Evolutionary conservation across 2,113 vertebrate species (phyloP).

Genomic region (Pachycephala philippinensis): DNA sequence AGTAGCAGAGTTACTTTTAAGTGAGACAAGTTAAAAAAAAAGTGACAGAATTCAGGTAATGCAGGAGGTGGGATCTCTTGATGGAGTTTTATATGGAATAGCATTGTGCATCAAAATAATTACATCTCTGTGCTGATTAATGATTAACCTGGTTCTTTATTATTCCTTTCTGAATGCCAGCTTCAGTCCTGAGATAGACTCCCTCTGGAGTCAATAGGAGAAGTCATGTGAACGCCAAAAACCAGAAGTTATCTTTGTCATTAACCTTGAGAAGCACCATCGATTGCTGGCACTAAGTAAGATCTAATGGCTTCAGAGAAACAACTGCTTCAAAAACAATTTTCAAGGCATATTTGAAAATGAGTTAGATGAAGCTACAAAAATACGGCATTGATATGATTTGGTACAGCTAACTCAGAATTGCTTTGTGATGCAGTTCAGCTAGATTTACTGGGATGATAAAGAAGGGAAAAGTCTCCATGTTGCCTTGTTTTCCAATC

Average conservation of each 20-base stretch:
- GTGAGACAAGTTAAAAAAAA: not conserved
- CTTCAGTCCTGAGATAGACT: not conserved
- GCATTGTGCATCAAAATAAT: conserved; percentile 23
- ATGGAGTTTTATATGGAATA: not conserved
- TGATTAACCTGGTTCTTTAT: not conserved
- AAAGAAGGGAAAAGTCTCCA: not conserved
- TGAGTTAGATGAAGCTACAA: not conserved
- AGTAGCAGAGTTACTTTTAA: not conserved
- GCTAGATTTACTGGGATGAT: not conserved
- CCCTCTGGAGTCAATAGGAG: conserved; percentile 24
- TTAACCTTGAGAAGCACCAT: conserved; percentile 61
- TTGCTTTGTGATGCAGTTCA: not conserved
- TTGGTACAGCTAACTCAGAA: not conserved
- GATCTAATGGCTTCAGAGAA: conserved; percentile 30
- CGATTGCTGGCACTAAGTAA: not conserved
- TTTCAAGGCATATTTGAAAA: conserved; percentile 17
- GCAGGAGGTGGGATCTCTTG: not conserved
- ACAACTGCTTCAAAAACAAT: conserved; percentile 35
- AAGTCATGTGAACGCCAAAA: conserved; percentile 12
- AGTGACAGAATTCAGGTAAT: not conserved
- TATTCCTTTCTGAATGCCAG: conserved; percentile 12
- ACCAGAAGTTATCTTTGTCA: conserved; percentile 21
- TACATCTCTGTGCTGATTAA: not conserved
- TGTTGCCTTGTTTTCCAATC: not conserved
- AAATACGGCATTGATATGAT: not conserved